Conservation (phyloP, 2,797 vertebrate species). For the Macropus fuliginosus region DNA sequence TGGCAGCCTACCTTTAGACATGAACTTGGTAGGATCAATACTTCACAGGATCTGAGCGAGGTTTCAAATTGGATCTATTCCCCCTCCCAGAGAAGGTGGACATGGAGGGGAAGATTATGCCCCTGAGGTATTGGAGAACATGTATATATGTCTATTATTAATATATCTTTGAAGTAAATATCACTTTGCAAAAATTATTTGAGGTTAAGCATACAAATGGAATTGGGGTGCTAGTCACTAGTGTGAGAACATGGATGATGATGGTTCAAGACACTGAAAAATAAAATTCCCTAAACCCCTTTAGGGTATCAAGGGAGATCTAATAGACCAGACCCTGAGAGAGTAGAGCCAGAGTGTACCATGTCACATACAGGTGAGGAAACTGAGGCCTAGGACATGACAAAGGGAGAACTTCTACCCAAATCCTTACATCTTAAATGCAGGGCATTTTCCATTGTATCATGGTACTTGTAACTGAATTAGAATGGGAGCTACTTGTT, state of each 20-base stretch:
- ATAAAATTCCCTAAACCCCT: background rate
- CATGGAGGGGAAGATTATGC: background rate
- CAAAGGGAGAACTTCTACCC: background rate
- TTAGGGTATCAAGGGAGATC: background rate
- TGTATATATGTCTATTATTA: background rate
- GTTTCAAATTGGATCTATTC: background rate
- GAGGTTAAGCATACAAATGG: background rate
- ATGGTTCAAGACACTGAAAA: background rate
- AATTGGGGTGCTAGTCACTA: background rate
- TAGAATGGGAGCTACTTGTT: background rate
- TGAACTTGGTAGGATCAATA: background rate
- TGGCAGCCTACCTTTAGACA: background rate
- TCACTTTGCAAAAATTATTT: background rate
- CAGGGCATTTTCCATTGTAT: background rate
- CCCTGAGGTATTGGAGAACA: background rate
- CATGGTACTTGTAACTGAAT: background rate
- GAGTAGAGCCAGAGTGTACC: background rate
- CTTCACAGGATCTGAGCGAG: background rate
- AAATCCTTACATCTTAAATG: background rate
- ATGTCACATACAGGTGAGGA: background rate
- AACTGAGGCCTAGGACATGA: background rate
- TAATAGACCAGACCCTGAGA: background rate
- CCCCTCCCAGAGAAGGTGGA: background rate
- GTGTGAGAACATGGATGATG: background rate
- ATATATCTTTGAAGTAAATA: background rate